phyloP scores from a whole-genome alignment of 2,113 vertebrate genomes.

The Ophthalmotilapia sp. region DNA sequence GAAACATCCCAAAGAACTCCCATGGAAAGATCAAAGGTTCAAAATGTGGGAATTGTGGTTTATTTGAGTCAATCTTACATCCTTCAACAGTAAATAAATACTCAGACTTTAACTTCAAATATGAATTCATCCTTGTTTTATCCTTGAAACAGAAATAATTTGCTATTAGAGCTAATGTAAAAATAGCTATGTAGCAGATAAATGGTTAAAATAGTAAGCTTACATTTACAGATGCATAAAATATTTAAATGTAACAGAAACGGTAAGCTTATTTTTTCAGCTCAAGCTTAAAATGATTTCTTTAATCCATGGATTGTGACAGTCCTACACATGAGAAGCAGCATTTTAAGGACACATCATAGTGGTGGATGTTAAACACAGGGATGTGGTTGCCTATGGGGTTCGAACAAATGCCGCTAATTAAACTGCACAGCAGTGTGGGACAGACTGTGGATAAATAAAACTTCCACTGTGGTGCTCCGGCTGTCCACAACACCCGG shows the following conservation, averaged over 20 bases:
- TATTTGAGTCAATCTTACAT: not conserved
- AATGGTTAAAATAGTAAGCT: not conserved
- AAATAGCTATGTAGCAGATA: not conserved
- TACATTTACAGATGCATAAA: not conserved
- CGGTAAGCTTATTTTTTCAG: not conserved
- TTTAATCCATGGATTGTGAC: not conserved
- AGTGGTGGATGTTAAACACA: slow-evolving; percentile 20
- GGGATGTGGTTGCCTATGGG: slow-evolving; percentile 34
- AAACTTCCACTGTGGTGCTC: slow-evolving; percentile 17
- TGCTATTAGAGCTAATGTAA: not conserved
- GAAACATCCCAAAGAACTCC: not conserved
- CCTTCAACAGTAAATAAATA: not conserved
- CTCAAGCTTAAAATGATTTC: not conserved
- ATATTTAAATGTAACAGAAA: not conserved
- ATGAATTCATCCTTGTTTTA: not conserved
- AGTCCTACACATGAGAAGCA: not conserved
- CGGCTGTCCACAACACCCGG: slow-evolving; percentile 27
- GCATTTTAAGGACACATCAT: not conserved
- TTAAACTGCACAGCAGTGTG: slow-evolving; percentile 14
- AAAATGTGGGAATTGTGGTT: not conserved
- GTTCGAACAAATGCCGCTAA: slow-evolving; percentile 22
- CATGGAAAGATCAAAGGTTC: not conserved
- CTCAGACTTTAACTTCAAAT: not conserved
- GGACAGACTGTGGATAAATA: slow-evolving; percentile 1
- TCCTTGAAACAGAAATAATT: not conserved